phyloP scores from a whole-genome alignment of 2,797 vertebrate species.

The Novumbra hubbsi region DNA sequence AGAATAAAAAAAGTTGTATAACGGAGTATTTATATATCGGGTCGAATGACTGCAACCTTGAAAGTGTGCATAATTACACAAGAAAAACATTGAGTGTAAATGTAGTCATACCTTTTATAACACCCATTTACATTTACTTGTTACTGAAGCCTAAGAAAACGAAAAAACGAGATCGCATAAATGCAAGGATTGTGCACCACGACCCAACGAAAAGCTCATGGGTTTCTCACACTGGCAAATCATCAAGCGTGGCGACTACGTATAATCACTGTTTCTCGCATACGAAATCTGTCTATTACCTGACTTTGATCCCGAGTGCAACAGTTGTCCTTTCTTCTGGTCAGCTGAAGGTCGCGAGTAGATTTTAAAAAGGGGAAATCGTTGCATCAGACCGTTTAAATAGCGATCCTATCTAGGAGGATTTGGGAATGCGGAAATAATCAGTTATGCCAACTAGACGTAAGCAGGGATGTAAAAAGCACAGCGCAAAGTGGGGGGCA shows the following conservation, averaged over 20 bases:
- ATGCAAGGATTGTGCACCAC: conserved; percentile 19
- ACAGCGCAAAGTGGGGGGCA: conserved; percentile 74
- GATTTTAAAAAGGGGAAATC: conserved; percentile 88
- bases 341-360: conserved; percentile 80
- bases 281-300: conserved; percentile 69
- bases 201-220: conserved; percentile 6
- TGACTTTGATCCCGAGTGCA: conserved; percentile 79
- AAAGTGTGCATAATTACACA: neutral
- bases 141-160: neutral
- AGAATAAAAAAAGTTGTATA: neutral
- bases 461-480: conserved; percentile 78
- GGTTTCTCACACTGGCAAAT: conserved; percentile 26
- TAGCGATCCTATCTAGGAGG: conserved; percentile 91
- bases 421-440: conserved; percentile 97
- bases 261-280: conserved; percentile 21
- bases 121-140: neutral
- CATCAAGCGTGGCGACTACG: conserved; percentile 50
- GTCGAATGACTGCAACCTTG: neutral
- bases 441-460: conserved; percentile 84
- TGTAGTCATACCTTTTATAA: neutral
- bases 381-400: conserved; percentile 97
- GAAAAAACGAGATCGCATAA: conserved; percentile 5
- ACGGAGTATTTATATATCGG: neutral
- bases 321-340: conserved; percentile 77
- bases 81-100: neutral